Base-by-base conservation (phyloP, 2,797 vertebrate species). In the Alectoris magna region DNA sequence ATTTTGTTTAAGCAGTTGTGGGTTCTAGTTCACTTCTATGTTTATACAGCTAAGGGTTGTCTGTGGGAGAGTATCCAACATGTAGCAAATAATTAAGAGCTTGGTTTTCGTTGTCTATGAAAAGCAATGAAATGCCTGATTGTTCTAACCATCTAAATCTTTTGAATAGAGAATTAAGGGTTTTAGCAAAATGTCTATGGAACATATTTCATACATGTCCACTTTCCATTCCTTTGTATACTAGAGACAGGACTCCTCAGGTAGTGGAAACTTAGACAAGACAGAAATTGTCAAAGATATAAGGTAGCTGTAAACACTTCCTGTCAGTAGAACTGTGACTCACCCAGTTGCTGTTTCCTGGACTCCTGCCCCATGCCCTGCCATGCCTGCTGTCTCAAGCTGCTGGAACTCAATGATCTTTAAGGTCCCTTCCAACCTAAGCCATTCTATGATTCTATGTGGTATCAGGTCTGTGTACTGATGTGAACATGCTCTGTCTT, bases 401-500 rank as follows among this genome's bases (percentile, higher is more conserved):
- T 34, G 31, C 38, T 51, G 49, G 49, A 51, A 51, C 49, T 26
- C 24, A 49, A 14, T 51, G 14, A 51, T 51, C 24, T 26, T 51
- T 51, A 26, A 26, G 13, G 49, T 26, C 49, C 24, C 49, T 51
- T 51, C 24, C 24, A 51, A 51, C 26, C 49, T 51, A 51, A 51
- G 49, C 49, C 23, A 24, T 51, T 51, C 49, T 51, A 51, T 51
- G 49, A 51, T 51, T 14, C 24, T 51, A 24, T 8, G 23, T 49
- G 41, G 26, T 38, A 14, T 51, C n/a, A n/a, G 22, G 43, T 72
- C 56, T 1, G 0, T 41, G 38, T 63, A 56, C 11, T 73, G 18
- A 36, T 0, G 0, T 29, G 43, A 24, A 36, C 11, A 0, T 21
- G 26, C 9, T 63, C 15, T 59, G 55, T 41, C 24, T 13, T 8